phyloP scores from a whole-genome alignment of 2,113 vertebrate species.

The Clinocottus analis region DNA sequence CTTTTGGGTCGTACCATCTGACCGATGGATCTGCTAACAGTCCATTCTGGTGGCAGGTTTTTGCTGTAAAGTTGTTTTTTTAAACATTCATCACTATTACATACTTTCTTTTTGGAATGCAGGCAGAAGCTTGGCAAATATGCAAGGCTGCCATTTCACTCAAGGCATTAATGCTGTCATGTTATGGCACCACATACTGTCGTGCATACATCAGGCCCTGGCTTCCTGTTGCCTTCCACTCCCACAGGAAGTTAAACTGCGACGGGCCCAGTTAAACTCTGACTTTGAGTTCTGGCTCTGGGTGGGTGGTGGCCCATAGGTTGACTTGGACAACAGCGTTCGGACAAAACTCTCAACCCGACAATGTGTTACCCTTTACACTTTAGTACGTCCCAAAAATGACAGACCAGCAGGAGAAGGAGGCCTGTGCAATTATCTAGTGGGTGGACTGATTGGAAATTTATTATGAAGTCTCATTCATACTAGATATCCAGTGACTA shows the following conservation, averaged over 20 bases:
- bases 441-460: constrained; percentile 38
- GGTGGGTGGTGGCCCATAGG: constrained; percentile 54
- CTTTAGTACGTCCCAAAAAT: constrained; percentile 77
- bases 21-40: constrained; percentile 47
- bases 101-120: constrained; percentile 37
- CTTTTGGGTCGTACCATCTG: constrained; percentile 13
- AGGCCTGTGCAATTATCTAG: constrained; percentile 37
- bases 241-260: constrained; percentile 73
- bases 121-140: constrained; percentile 85
- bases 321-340: constrained; percentile 37
- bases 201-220: constrained; percentile 69
- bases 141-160: constrained; percentile 79
- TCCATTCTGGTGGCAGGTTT: constrained; percentile 43
- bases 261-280: constrained; percentile 59
- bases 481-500: constrained; percentile 73
- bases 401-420: constrained; percentile 64
- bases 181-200: constrained; percentile 72
- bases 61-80: constrained; percentile 4
- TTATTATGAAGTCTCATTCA: constrained; percentile 60
- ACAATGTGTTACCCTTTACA: constrained; percentile 48
- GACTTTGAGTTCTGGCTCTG: constrained; percentile 56
- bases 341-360: constrained; percentile 60
- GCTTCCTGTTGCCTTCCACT: constrained; percentile 77
- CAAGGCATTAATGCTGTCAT: constrained; percentile 79
- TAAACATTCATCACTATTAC: background rate